A percentile compares a stretch with the other conserved stretches of the same genome.
These are phyloP conservation scores for Lucilia cuprina DNA, from an alignment of 1,140 invertebrate genomes.

Conservation along the genomic window DNA sequence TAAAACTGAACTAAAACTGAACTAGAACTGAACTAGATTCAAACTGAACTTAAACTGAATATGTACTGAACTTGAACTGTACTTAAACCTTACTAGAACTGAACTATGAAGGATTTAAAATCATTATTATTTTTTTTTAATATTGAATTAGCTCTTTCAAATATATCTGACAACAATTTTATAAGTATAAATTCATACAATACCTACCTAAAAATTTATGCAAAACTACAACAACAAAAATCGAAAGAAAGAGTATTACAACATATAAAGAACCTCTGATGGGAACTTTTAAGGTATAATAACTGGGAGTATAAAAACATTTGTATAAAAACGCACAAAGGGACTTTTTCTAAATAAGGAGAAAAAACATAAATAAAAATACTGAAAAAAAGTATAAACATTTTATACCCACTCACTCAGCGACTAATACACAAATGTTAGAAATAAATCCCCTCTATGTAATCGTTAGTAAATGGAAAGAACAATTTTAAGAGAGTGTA, in stretches of 20 bases:
- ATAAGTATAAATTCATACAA: too few species aligned
- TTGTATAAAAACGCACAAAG: conserved; percentile 7
- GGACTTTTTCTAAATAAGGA: background rate
- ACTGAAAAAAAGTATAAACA: background rate
- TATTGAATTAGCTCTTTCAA: too few species aligned
- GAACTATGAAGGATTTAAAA: too few species aligned
- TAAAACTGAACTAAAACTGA: too few species aligned
- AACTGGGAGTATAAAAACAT: background rate
- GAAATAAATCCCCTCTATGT: conserved; percentile 11
- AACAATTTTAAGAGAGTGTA: background rate
- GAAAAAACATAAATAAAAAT: background rate
- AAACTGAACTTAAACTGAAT: too few species aligned
- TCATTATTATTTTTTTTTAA: too few species aligned
- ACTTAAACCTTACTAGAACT: too few species aligned
- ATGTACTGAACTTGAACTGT: too few species aligned
- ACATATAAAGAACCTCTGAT: background rate
- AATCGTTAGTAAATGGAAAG: background rate
- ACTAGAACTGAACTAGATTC: too few species aligned
- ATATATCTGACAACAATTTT: too few species aligned
- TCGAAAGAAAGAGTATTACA: background rate
- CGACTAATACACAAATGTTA: background rate
- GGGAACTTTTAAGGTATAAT: conserved; percentile 10
- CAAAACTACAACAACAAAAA: background rate
- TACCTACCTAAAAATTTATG: background rate
- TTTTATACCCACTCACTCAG: background rate